Conservation (phyloP, 2,113 vertebrate genomes). For the Phasianus colchicus region DNA sequence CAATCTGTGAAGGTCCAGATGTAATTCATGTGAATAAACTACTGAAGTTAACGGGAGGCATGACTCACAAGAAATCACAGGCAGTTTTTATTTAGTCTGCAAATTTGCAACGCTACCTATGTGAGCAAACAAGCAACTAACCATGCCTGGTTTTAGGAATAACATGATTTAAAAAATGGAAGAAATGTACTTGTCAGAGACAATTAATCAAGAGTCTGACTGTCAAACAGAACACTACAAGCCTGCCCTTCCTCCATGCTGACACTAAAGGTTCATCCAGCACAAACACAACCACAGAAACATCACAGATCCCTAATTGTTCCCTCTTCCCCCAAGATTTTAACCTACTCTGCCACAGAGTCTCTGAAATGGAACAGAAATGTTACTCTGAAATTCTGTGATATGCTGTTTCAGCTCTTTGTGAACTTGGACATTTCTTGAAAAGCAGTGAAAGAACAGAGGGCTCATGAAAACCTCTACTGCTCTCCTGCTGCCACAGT, state of each 20-base stretch:
- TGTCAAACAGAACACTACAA: background rate
- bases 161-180: background rate
- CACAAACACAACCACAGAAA: background rate
- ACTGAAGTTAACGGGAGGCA: background rate
- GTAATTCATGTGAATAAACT: background rate
- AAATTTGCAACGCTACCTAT: background rate
- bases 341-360: fast-evolving
- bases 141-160: background rate
- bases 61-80: fast-evolving
- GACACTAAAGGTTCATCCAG: background rate
- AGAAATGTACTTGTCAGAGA: background rate
- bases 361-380: background rate
- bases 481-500: background rate
- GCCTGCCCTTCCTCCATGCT: background rate
- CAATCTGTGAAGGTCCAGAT: background rate
- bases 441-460: background rate
- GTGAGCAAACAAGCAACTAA: background rate
- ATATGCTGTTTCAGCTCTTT: fast-evolving
- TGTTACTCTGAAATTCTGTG: background rate
- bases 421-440: background rate
- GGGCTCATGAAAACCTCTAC: background rate
- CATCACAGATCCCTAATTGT: background rate
- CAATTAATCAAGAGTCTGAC: background rate
- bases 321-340: background rate
- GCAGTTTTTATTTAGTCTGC: background rate